A percentile compares a stretch with the other conserved stretches of the same genome.
These are phyloP conservation scores for Verasper variegatus DNA, from an alignment of 2,113 vertebrate species.

Conservation along the genomic window DNA sequence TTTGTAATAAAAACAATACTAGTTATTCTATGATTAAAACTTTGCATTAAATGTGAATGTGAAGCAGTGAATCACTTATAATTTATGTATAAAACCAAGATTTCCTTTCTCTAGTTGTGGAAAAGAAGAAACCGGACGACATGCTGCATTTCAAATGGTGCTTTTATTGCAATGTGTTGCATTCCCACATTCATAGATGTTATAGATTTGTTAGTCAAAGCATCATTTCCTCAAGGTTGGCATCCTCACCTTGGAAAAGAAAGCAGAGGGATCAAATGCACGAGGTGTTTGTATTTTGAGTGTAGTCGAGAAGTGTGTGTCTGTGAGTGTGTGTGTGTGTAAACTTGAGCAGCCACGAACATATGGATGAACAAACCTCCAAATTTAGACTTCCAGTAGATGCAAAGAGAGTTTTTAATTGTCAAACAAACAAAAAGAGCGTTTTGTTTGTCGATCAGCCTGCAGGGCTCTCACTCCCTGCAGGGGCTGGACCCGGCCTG, in stretches of 20 bases:
- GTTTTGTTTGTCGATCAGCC: constrained; percentile 74
- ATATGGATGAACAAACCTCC: constrained; percentile 76
- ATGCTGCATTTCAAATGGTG: constrained; percentile 82
- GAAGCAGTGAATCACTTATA: too few relatives aligned
- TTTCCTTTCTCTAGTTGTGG: too few relatives aligned
- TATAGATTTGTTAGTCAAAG: constrained; percentile 87
- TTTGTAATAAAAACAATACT: too few relatives aligned
- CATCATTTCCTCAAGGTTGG: constrained; percentile 84
- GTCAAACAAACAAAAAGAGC: constrained; percentile 48
- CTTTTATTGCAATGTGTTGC: constrained; percentile 89
- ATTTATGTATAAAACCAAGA: too few relatives aligned
- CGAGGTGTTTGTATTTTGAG: constrained; percentile 80
- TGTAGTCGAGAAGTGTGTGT: constrained; percentile 73
- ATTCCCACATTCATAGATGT: constrained; percentile 89
- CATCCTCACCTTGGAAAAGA: constrained; percentile 79
- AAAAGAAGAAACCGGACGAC: constrained; percentile 33
- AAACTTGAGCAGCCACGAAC: constrained; percentile 83
- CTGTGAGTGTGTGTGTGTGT: constrained; percentile 71
- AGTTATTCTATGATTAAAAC: too few relatives aligned
- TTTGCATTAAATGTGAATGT: too few relatives aligned
- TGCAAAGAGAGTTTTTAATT: constrained; percentile 63
- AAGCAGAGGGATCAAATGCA: constrained; percentile 80
- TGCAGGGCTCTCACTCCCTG: constrained; percentile 69
- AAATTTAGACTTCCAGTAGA: constrained; percentile 82
- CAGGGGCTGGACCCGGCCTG: constrained; percentile 79